Evolutionary conservation across 2,888 invertebrate genomes (phyloP).

Genomic region (Patella caerulea): DNA sequence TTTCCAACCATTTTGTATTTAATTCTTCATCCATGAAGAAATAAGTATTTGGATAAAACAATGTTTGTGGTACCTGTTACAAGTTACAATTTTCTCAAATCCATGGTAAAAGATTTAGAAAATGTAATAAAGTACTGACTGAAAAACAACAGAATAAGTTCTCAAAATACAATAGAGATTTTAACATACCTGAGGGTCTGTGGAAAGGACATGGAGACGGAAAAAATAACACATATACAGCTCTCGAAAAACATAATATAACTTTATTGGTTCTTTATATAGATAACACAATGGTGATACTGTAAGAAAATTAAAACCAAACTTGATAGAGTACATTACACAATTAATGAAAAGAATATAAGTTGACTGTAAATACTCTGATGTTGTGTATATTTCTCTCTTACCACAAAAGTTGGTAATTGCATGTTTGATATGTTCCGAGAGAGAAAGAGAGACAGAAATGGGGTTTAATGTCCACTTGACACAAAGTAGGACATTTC

Average conservation of each 20-base stretch:
- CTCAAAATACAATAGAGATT: too few species aligned
- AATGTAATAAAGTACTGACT: too few species aligned
- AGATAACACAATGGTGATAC: slow-evolving; percentile 96
- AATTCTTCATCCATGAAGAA: too few species aligned
- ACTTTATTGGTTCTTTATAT: slow-evolving; percentile 87
- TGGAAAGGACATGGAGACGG: slow-evolving; percentile 90
- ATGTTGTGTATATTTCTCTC: neutral
- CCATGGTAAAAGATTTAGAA: too few species aligned
- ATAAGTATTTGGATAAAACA: too few species aligned
- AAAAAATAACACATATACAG: slow-evolving; percentile 94
- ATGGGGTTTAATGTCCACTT: too few species aligned
- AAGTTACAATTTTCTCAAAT: too few species aligned
- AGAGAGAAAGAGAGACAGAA: too few species aligned
- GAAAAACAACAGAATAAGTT: too few species aligned
- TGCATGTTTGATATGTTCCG: neutral
- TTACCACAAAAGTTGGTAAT: neutral
- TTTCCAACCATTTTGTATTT: too few species aligned
- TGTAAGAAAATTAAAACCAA: slow-evolving; percentile 71
- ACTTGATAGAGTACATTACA: neutral
- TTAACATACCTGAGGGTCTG: slow-evolving; percentile 81
- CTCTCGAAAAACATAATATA: slow-evolving; percentile 92
- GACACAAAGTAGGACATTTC: too few species aligned
- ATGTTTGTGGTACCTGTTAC: too few species aligned
- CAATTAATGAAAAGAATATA: neutral
- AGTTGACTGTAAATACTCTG: neutral